Base-by-base conservation (phyloP, 2,888 invertebrate species). In the Pharmacophagus antenor region DNA sequence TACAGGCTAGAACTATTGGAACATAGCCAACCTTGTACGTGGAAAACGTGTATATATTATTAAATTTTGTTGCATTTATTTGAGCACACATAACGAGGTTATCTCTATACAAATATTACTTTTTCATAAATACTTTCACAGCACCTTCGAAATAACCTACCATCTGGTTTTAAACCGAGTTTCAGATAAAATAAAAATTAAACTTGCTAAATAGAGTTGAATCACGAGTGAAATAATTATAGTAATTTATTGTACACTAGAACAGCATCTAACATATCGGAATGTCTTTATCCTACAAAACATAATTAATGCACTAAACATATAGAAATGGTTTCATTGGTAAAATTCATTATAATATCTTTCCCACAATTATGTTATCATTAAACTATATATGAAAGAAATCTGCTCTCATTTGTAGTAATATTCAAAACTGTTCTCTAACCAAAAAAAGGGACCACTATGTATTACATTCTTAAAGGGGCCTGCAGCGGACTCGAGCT, bases 51-150 rank as follows among this genome's bases (percentile, higher is more conserved):
- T 54, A 25, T 46, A 44, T 27, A 54, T 54, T 27, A 54, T 54
- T 54, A 54, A 54, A 54, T 54, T 54, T 54, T 54, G 54, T 54
- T 44, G 31, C 54, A 46, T 54, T 46, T 46, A 54, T 54, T 54
- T 54, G 25, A 27, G 21, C 25, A 23, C 42, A 25, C 17, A 41
- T 46, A 27, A 46, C 46, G 7, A 46, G 20, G 42, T 42, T 17
- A 42, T 17, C 17, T 42, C 17, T 42, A 2, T 7, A 7, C 31
- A 12, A 31, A 31, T 31, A 31, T 8, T 12, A 31, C 12, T 10
- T 1, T 0, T 31, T 31, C 15, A 12, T 31, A 31, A 12, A 7
- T 31, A 31, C 15, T 31, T 31, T 31, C 3, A 31, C 31, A 12
- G 31, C 10, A 31, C 15, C 2, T 2, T 31, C 31, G 31, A n/a